Evolutionary conservation across 2,113 vertebrate genomes (phyloP), one percentile per base, ranked within the genome.

Genomic region (Antigone vipio): DNA sequence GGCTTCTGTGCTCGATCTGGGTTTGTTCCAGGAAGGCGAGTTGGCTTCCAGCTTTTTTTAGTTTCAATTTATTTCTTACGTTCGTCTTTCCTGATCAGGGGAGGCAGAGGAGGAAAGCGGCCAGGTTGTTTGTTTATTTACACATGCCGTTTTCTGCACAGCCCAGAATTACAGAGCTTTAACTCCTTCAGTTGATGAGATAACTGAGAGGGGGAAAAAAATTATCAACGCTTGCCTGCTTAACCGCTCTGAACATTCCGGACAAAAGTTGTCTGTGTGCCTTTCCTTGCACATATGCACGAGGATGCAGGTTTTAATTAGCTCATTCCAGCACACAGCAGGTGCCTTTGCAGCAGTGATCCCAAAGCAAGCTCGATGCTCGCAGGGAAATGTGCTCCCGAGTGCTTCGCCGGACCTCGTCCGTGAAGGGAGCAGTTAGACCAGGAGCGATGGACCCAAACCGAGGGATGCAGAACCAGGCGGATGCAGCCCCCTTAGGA

Each of bases 121-220:
- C 47, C 47, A 42, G 17, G 8, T 12, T 56, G 16, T 1, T 68
- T 80, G 14, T 30, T 78, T 59, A 34, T 62, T 78, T 58, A 52
- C 44, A 30, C 0, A 0, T 6, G 1, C 5, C 0, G 1, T 8
- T 63, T 86, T 59, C 68, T 45, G 58, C 11, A 9, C 3, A 1
- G 34, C 7, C 49, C 40, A 22, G 64, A 49, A 69, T 45, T 6
- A 22, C 18, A 14, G 45, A 45, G 35, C 34, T 80, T 68, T 42
- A 72, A 72, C 19, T 17, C 53, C n/a, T 67, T 56, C 40, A 11
- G 24, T 24, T 69, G 23, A 12, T 23, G 58, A 64, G 34, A 79
- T 44, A 68, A 60, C 24, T 1, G 29, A 66, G 59, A 62, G 24
- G 16, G 14, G 10, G 38, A 38, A 2, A 18, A 71, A 38, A 38